These are phyloP conservation scores for Onthophagus taurus DNA, from an alignment of 1,140 invertebrate genomes.

Conservation along the genomic window DNA sequence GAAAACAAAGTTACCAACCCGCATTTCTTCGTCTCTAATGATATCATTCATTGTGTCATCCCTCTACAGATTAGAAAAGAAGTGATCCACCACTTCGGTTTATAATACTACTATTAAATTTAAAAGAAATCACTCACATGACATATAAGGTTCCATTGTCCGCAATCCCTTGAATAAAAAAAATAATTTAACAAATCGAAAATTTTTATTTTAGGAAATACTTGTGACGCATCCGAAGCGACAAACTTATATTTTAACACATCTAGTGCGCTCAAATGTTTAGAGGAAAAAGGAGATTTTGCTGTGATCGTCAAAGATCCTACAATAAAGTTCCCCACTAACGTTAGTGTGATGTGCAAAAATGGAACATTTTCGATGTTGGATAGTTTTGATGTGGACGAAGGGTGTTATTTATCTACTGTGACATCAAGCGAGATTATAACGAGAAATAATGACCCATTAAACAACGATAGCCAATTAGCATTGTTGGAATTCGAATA, in stretches of 20 bases:
- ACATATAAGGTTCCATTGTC: too few species aligned
- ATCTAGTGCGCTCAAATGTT: conserved; percentile 49
- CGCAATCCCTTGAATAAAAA: too few species aligned
- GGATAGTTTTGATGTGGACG: conserved; percentile 43
- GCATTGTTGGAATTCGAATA: conserved; percentile 22
- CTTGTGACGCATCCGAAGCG: conserved; percentile 35
- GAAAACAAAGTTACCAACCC: too few species aligned
- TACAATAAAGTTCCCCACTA: conserved; percentile 20
- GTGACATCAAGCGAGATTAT: conserved; percentile 51
- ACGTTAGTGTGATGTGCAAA: conserved; percentile 45
- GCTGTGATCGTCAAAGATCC: conserved; percentile 43
- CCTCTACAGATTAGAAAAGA: too few species aligned
- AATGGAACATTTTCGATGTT: conserved; percentile 45
- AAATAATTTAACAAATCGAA: too few species aligned
- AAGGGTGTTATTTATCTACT: conserved; percentile 44
- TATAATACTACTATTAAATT: too few species aligned
- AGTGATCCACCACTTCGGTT: too few species aligned
- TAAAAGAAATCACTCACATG: too few species aligned
- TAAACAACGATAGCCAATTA: conserved; percentile 21
- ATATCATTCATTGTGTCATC: too few species aligned
- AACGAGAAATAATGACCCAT: conserved; percentile 31
- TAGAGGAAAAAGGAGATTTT: conserved; percentile 46
- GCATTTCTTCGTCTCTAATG: too few species aligned
- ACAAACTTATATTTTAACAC: conserved; percentile 55
- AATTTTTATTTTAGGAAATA: conserved; percentile 17